Evolutionary conservation across 2,797 vertebrate genomes (phyloP), one percentile per base, ranked within the genome.

Genomic region (Sebastes oblongus): DNA sequence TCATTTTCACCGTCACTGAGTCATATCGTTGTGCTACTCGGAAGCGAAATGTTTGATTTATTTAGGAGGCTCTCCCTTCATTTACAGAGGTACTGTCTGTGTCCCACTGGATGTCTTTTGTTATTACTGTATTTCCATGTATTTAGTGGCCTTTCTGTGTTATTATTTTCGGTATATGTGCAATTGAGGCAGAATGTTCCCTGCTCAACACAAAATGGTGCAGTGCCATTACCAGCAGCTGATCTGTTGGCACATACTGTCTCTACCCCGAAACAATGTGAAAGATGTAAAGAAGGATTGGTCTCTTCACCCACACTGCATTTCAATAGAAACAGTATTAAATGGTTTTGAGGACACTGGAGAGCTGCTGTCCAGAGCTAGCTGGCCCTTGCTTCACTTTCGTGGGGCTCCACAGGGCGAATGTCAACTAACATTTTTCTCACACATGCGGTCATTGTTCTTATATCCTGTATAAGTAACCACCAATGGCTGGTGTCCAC

Each of bases 111-210:
- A 94, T 94, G 91, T 93, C 77, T 90, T 90, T 89, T 36, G 82
- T 92, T 88, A 68, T 92, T 83, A 90, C 88, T 94, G 89, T 94
- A 90, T 86, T 89, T 93, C 83, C 92, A 90, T 94, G 92, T 93
- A 93, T 94, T 93, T 92, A 87, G 94, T 95, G 95, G 93, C 95
- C 93, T 94, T 95, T 94, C 89, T 93, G 86, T 92, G 88, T 93
- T 93, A 62, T 88, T 77, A 71, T 91, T 90, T 89, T 89, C 20
- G 81, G 90, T 92, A 75, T 66, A 91, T 87, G 93, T 94, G 92
- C 92, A 94, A 94, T 94, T 87, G 90, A 93, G 92, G 86, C 91
- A 91, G 91, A 93, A 93, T 94, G 90, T 89, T 91, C 81, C 83
- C 79, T 85, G 87, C 85, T 89, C 67, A 89, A 90, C 88, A 83